Conservation (phyloP, 2,113 vertebrate species). For the Dromiciops gliroides region DNA sequence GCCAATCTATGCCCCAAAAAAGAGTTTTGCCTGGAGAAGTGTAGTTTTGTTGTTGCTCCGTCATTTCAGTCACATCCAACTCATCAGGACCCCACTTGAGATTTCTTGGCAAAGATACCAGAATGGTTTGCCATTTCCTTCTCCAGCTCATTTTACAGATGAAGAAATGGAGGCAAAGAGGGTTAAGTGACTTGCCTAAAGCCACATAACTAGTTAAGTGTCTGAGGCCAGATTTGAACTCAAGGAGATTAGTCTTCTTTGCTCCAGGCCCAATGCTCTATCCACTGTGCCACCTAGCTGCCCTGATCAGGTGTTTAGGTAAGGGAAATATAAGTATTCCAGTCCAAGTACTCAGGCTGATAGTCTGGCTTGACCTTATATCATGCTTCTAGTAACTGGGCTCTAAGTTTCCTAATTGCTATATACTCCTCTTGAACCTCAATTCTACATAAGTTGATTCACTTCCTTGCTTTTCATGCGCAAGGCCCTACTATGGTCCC, state of each 20-base stretch:
- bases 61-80: background rate
- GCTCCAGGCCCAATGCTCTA: background rate
- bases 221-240: background rate
- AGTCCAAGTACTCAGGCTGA: background rate
- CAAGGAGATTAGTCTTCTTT: background rate
- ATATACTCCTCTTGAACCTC: background rate
- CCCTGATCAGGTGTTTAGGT: too few species aligned
- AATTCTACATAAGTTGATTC: too few species aligned
- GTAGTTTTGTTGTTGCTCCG: background rate
- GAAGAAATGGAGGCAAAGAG: background rate
- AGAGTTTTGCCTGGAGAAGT: background rate
- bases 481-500: too few species aligned
- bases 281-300: background rate
- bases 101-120: background rate
- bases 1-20: background rate
- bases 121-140: background rate
- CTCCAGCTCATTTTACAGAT: background rate
- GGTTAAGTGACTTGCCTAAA: background rate
- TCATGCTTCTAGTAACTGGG: background rate
- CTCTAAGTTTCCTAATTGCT: background rate
- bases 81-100: background rate
- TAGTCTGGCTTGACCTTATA: background rate
- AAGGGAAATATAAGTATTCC: background rate
- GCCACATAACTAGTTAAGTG: background rate
- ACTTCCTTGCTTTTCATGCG: too few species aligned